Conservation (phyloP, 2,113 vertebrate species). For the Xiphophorus hellerii region DNA sequence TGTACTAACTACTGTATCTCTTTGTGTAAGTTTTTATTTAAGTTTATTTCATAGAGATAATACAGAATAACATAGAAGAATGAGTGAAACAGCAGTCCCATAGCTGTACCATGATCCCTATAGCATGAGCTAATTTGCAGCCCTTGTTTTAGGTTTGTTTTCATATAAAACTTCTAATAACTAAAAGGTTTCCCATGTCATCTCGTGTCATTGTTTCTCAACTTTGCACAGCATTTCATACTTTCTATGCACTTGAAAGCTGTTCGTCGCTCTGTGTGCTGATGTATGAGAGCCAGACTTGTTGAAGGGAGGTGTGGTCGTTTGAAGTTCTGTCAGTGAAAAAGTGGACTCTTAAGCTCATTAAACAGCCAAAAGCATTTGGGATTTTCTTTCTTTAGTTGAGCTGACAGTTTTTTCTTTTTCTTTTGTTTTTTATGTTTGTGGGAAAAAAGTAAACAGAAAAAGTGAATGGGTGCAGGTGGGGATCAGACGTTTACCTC, state of each 20-base stretch:
- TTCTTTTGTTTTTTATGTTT: conserved; percentile 22
- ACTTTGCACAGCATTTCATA: conserved; percentile 3
- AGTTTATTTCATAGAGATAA: not conserved
- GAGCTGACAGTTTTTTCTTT: conserved; percentile 26
- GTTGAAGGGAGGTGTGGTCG: conserved; percentile 44
- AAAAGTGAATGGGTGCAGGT: conserved; percentile 53
- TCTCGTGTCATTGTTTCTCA: conserved; percentile 18
- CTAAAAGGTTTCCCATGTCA: not conserved
- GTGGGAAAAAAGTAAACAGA: conserved; percentile 11
- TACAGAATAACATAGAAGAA: too few species aligned
- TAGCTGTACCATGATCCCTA: too few species aligned
- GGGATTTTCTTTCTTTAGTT: conserved; percentile 46
- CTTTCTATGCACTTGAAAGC: conserved; percentile 4
- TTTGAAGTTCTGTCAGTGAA: conserved; percentile 68
- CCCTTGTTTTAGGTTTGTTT: not conserved
- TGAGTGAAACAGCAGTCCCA: too few species aligned
- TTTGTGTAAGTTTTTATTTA: too few species aligned
- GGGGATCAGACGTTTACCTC: conserved; percentile 17
- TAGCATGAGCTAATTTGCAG: not conserved
- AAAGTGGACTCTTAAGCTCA: conserved; percentile 49
- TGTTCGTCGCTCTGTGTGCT: conserved; percentile 30
- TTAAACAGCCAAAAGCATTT: conserved; percentile 44
- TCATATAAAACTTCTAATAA: not conserved
- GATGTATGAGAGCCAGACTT: conserved; percentile 46
- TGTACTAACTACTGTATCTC: too few species aligned